These are phyloP conservation scores for Hofmannophila pseudospretella DNA, from an alignment of 2,888 invertebrate genomes.

Conservation along the genomic window DNA sequence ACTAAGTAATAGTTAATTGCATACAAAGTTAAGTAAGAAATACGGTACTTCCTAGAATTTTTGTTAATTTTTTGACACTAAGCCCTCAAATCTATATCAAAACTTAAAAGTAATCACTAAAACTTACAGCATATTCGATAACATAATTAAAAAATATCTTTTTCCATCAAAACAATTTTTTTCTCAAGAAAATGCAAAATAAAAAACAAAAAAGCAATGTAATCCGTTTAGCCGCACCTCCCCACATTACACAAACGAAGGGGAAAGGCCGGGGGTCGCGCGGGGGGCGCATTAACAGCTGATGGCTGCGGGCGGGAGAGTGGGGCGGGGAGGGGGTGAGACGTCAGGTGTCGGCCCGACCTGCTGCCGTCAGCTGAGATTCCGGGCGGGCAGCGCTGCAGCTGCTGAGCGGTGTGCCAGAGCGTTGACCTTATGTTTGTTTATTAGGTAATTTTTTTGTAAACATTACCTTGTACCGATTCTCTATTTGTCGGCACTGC, in stretches of 20 bases:
- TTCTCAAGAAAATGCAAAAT: background rate
- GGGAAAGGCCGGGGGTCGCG: conserved; percentile 67
- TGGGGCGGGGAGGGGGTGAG: conserved; percentile 31
- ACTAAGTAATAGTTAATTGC: too few relatives aligned
- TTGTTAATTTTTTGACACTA: too few relatives aligned
- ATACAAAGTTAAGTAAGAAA: too few relatives aligned
- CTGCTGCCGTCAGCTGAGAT: conserved; percentile 49
- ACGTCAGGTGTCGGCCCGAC: conserved; percentile 75
- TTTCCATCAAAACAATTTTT: too few relatives aligned
- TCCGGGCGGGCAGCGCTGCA: conserved; percentile 48
- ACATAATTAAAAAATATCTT: too few relatives aligned
- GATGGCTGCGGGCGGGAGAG: conserved; percentile 51
- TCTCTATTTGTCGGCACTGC: too few relatives aligned
- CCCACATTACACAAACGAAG: conserved; percentile 77
- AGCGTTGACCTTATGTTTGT: conserved; percentile 74
- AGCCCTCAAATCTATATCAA: too few relatives aligned
- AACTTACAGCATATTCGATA: too few relatives aligned
- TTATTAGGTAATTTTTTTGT: conserved; percentile 46
- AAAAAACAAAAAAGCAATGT: background rate
- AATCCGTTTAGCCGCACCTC: conserved; percentile 51
- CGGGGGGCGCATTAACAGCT: conserved; percentile 69
- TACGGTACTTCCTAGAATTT: too few relatives aligned
- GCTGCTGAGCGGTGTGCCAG: conserved; percentile 45
- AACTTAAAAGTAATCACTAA: too few relatives aligned
- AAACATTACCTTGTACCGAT: conserved; percentile 44